Base-by-base conservation (phyloP, 2,797 vertebrate genomes). In the Ctenopoma multispine region DNA sequence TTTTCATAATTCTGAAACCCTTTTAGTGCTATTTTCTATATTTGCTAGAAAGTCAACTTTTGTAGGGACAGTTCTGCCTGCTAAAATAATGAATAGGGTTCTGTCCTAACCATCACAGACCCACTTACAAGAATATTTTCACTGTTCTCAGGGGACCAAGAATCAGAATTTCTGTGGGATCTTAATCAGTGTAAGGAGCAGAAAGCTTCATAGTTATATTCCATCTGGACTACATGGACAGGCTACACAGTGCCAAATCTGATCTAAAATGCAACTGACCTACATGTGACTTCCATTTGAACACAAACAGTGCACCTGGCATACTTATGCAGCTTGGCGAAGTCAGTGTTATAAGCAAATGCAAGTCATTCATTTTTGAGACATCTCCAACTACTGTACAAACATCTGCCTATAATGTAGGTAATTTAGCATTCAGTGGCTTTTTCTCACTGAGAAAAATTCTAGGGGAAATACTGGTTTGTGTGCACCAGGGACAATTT, bases 221-320 rank as follows among this genome's bases (percentile, higher is more conserved):
- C 69, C 80, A 81, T 81, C 54, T 78, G 61, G 77, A 71, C 70
- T 23, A 47, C 59, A 66, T 36, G 58, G 65, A 76, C 80, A 63
- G 60, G 41, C 72, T 51, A 63, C 77, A 71, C 2, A 3, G 46
- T 63, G 67, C 75, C 69, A 69, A 70, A 62, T 58, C 59, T 62
- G 24, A 79, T 80, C 65, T 67, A 72, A 6, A 15, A 67, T 62
- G 61, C 73, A 68, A 68, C 69, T 83, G 77, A 77, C 77, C 86
- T 73, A 82, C 59, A 81, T 83, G 59, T 69, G 53, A 61, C 50
- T 64, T 62, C 43, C 47, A 55, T 78, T 54, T 14, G 31, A 79
- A 67, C 58, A 61, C 46, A 40, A 3, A 29, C 5, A 29, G 27
- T 5, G 55, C 57, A 72, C 61, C 71, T 64, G 67, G 40, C 44